These are phyloP conservation scores for Drosophila oshimai DNA, from an alignment of 1,140 invertebrate genomes.

Conservation along the genomic window DNA sequence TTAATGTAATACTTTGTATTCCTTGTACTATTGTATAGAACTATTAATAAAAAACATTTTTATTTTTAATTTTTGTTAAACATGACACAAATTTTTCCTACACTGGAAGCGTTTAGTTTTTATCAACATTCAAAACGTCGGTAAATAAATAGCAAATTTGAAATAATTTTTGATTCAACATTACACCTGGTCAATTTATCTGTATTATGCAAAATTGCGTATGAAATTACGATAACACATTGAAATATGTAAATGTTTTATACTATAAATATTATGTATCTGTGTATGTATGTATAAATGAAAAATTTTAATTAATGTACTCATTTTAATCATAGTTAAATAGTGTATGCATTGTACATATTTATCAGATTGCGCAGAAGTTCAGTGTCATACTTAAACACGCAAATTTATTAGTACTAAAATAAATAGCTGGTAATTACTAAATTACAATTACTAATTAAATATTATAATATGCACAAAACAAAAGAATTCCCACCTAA, in stretches of 20 bases:
- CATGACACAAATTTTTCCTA: neutral
- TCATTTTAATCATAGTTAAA: conserved; percentile 6
- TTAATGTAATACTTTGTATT: neutral
- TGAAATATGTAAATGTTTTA: conserved; percentile 49
- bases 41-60: neutral
- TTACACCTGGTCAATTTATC: conserved; percentile 39
- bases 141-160: neutral
- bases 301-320: conserved; percentile 13
- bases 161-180: neutral
- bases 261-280: conserved; percentile 27
- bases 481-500: conserved; percentile 35
- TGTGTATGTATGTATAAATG: conserved; percentile 42
- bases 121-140: neutral
- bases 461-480: neutral
- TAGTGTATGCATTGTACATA: conserved; percentile 14
- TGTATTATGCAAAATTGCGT: conserved; percentile 1
- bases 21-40: neutral
- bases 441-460: neutral
- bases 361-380: neutral
- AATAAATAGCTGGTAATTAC: neutral
- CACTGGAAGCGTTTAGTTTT: too few species aligned
- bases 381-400: neutral
- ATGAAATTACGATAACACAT: conserved; percentile 9
- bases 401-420: neutral
- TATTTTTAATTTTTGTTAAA: neutral